These are phyloP conservation scores for Trichonephila clavata DNA, from an alignment of 1,140 invertebrate genomes.

Conservation along the genomic window DNA sequence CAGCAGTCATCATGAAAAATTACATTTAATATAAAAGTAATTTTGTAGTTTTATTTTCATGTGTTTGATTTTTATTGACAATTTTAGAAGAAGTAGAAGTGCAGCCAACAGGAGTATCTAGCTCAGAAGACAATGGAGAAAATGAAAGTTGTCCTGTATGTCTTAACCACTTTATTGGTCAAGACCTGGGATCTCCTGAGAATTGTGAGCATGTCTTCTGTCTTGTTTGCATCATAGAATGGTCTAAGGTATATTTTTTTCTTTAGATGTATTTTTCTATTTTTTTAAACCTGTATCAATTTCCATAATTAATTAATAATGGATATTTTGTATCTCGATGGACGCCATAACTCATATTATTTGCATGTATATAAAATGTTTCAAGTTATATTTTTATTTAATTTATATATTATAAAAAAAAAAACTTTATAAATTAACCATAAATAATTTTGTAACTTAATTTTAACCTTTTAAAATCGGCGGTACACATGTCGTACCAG, in stretches of 20 bases:
- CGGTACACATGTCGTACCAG: no score
- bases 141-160: slow-evolving; percentile 88
- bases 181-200: slow-evolving; percentile 91
- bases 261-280: not conserved
- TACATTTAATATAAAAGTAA: no score
- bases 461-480: no score
- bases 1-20: no score
- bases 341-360: not conserved
- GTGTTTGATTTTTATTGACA: not conserved
- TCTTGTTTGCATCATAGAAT: slow-evolving; percentile 92
- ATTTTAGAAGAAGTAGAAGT: not conserved
- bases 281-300: not conserved
- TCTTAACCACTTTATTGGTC: slow-evolving; percentile 83
- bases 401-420: no score
- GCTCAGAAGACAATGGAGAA: slow-evolving; percentile 73
- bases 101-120: not conserved
- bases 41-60: no score
- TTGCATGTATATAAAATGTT: no score
- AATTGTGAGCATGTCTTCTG: slow-evolving; percentile 94
- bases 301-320: no score
- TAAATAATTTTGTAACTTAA: not conserved
- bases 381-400: no score
- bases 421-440: no score
- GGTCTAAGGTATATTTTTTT: slow-evolving; percentile 87
- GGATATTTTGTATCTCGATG: not conserved